Percentiles rank a stretch among this genome's conserved stretches.
Conservation (phyloP, 2,888 invertebrate species). For the Drosophila anomalipes region DNA sequence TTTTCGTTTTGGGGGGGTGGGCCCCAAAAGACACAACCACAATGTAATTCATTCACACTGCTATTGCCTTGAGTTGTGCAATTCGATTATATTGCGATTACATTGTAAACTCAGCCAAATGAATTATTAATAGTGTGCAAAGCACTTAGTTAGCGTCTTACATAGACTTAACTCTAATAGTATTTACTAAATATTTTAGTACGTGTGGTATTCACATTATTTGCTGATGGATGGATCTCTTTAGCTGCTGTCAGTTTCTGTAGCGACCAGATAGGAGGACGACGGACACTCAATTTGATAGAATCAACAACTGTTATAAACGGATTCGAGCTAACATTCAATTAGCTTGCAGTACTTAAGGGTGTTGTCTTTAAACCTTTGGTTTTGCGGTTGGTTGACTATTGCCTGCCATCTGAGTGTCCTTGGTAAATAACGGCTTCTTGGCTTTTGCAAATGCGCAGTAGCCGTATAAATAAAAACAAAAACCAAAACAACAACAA, state of each 20-base stretch:
- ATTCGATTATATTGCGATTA: slow-evolving; percentile 27
- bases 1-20: slow-evolving; percentile 11
- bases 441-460: slow-evolving; percentile 29
- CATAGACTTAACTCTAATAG: not conserved
- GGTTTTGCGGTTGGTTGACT: slow-evolving; percentile 2
- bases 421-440: slow-evolving; percentile 5
- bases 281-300: not conserved
- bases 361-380: slow-evolving; percentile 10
- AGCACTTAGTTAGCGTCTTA: not conserved
- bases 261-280: not conserved
- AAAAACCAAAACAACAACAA: not conserved
- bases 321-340: slow-evolving; percentile 5
- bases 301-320: not conserved
- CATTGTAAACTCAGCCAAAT: slow-evolving; percentile 15
- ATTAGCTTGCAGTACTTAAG: slow-evolving; percentile 13
- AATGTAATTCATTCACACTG: slow-evolving; percentile 5
- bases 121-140: not conserved
- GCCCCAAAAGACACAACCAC: not conserved
- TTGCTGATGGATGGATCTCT: not conserved
- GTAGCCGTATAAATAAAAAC: slow-evolving; percentile 1
- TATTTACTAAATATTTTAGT: not conserved
- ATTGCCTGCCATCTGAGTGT: slow-evolving; percentile 2
- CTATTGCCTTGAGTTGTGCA: slow-evolving; percentile 13
- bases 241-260: not conserved
- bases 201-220: not conserved